Percentiles rank a stretch among this genome's conserved stretches.
Conservation (phyloP, 1,140 invertebrate species). For the Lordiphosa stackelbergi region DNA sequence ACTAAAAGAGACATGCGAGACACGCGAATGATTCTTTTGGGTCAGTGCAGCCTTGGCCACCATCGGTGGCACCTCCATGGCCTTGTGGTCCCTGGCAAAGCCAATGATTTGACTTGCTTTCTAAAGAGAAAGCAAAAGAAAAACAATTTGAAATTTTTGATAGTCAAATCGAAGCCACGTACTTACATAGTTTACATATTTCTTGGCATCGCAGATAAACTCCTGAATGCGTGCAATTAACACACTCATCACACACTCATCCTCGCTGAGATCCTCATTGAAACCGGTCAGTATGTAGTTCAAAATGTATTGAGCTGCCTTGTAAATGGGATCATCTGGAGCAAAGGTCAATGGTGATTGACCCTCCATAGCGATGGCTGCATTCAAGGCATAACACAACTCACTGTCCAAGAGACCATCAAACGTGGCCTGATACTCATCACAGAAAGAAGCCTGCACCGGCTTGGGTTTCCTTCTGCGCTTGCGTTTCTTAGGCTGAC, state of each 20-base stretch:
- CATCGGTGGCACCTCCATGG: constrained; percentile 37
- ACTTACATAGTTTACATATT: constrained; percentile 62
- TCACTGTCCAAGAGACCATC: constrained; percentile 61
- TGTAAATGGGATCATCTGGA: constrained; percentile 67
- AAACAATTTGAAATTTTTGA: background rate
- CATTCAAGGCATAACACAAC: constrained; percentile 62
- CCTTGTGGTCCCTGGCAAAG: constrained; percentile 46
- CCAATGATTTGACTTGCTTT: constrained; percentile 62
- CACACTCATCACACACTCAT: constrained; percentile 36
- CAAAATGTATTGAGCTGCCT: constrained; percentile 66
- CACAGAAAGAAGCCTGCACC: constrained; percentile 46
- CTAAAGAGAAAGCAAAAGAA: constrained; percentile 14
- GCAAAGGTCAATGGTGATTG: constrained; percentile 40
- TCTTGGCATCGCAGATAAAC: constrained; percentile 68
- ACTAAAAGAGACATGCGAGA: constrained; percentile 63
- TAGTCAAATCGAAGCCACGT: too few relatives aligned
- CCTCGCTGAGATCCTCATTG: constrained; percentile 58
- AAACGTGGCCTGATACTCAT: constrained; percentile 53
- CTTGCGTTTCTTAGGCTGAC: constrained; percentile 30
- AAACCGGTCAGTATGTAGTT: constrained; percentile 55
- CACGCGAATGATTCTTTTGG: constrained; percentile 37
- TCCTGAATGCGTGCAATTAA: constrained; percentile 42
- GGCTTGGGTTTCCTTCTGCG: constrained; percentile 20
- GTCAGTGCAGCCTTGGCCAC: constrained; percentile 2
- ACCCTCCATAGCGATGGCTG: constrained; percentile 62